Percentiles rank a stretch among this genome's conserved stretches.
Evolutionary conservation across 2,888 invertebrate species (phyloP).

Genomic region (Plagiodera versicolora): DNA sequence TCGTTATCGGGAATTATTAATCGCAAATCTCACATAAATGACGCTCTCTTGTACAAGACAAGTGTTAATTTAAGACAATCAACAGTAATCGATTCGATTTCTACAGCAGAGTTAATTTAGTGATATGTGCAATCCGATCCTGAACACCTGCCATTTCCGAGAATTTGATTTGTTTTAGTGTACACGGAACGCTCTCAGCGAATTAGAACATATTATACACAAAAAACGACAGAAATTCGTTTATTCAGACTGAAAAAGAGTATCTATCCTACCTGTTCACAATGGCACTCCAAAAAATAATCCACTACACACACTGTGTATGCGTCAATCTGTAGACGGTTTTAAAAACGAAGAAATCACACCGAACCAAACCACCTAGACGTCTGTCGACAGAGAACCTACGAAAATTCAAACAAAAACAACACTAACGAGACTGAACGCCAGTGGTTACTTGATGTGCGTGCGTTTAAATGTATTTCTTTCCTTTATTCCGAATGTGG

Average conservation of each 20-base stretch:
- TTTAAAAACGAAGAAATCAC: neutral
- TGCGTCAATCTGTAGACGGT: neutral
- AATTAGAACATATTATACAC: too few relatives aligned
- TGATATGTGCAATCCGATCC: too few relatives aligned
- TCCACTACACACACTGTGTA: neutral
- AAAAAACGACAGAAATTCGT: too few relatives aligned
- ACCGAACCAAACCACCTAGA: too few relatives aligned
- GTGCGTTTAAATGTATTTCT: slow-evolving; percentile 1
- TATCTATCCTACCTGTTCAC: neutral
- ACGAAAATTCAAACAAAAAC: neutral
- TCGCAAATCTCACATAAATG: neutral
- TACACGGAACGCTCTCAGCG: too few relatives aligned
- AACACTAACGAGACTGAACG: neutral
- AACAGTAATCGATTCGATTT: neutral
- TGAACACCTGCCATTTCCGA: too few relatives aligned
- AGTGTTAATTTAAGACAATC: neutral
- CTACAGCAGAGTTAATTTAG: too few relatives aligned
- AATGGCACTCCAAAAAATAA: neutral
- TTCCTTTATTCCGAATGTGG: slow-evolving; percentile 17
- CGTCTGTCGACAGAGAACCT: neutral
- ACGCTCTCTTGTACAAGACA: neutral
- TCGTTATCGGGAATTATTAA: neutral
- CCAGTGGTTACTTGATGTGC: neutral
- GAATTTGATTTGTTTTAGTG: too few relatives aligned
- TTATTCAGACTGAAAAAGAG: neutral